These are phyloP conservation scores for Ctenicera cuprea DNA, from an alignment of 2,888 invertebrate species.

Conservation along the genomic window DNA sequence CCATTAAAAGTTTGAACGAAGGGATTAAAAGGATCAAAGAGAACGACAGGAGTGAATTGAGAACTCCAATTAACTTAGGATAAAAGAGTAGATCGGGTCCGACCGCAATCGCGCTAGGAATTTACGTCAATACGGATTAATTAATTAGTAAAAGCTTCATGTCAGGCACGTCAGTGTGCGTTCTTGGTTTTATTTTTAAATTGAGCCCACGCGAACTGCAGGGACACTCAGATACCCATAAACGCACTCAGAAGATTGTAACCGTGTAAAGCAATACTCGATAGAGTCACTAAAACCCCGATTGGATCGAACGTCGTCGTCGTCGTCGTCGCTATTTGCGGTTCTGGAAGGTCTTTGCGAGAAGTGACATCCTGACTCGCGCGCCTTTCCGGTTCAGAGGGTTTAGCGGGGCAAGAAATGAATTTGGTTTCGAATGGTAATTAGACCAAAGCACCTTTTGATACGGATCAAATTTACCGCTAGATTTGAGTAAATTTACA, in stretches of 20 bases:
- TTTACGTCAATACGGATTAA: constrained; percentile 44
- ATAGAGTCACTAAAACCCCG: constrained; percentile 29
- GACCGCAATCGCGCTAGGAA: constrained; percentile 42
- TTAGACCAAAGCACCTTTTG: constrained; percentile 19
- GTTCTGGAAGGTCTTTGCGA: constrained; percentile 28
- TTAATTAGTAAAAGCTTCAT: constrained; percentile 41
- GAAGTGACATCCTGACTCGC: constrained; percentile 35
- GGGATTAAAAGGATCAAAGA: constrained; percentile 45
- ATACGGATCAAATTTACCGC: constrained; percentile 28
- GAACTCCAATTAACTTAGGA: constrained; percentile 49
- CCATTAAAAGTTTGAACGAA: constrained; percentile 46
- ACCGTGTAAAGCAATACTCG: constrained; percentile 28
- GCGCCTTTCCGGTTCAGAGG: constrained; percentile 37
- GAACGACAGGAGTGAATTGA: constrained; percentile 46
- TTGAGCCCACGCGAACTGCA: background rate
- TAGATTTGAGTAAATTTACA: constrained; percentile 19
- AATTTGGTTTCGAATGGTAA: constrained; percentile 31
- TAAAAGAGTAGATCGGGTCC: constrained; percentile 39
- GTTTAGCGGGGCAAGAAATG: constrained; percentile 25
- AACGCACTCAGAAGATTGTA: constrained; percentile 25
- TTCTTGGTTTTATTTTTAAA: constrained; percentile 11
- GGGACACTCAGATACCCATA: background rate
- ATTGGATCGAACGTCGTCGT: constrained; percentile 37
- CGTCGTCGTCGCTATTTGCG: constrained; percentile 38
- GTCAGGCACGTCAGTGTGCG: constrained; percentile 27